Evolutionary conservation across 2,888 invertebrate genomes (phyloP), one percentile per base, ranked within the genome.

Genomic region (Tachina grossa): DNA sequence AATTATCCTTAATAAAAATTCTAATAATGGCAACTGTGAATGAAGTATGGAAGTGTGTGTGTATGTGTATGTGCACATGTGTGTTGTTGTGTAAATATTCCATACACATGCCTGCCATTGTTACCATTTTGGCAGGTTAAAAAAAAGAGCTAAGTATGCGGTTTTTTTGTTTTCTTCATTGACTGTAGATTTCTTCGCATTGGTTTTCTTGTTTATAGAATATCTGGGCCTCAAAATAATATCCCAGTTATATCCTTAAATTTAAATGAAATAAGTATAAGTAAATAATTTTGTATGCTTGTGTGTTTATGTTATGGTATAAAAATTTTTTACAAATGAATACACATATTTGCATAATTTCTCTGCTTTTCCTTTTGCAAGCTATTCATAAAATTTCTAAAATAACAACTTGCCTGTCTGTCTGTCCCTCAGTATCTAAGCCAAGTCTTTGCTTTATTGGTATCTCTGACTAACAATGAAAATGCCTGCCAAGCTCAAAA

Each of bases 261-360:
- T n/a, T 53, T n/a, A 59, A 47, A 39, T 9, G 14, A 0, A n/a
- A 47, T 47, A 11, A 14, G 1, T 9, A 14, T 5, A 22, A 22
- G 47, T 47, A 22, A 47, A 47, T 13, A 47, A 47, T 31, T 31
- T 31, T 41, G 16, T n/a, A 16, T 5, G n/a, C 1, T 22, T 41
- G 9, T 63, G 49, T 39, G n/a, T 14, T 9, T 14, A 11, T 66
- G 51, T 51, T 57, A 39, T 11, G 31, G 47, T 55, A 61, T 19
- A 69, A 16, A 51, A 61, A 66, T 61, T 49, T 80, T 76, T 80
- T 49, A 71, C 80, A 76, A 84, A 59, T 76, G 84, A 80, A 66
- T 85, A 78, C 84, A 74, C 71, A 69, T 81, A 81, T 81, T 85
- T 85, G 77, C 77, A 85, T 85, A 81, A 83, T 65, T 78, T 59